Evolutionary conservation across 2,888 invertebrate species (phyloP).

Genomic region (Melipona beecheii): DNA sequence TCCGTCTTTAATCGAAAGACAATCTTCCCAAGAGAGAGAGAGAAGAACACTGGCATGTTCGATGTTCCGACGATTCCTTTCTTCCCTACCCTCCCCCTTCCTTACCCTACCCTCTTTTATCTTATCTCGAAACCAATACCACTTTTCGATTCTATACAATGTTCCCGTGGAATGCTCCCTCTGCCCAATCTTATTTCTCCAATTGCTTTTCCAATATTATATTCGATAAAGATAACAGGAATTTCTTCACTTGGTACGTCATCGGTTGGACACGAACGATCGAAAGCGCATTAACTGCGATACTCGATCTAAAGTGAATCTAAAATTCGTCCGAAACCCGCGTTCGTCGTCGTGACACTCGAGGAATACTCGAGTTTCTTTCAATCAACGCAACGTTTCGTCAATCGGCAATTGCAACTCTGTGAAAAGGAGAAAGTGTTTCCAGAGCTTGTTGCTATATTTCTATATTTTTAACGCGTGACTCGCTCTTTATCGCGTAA

Average conservation of each 20-base stretch:
- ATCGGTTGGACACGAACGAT: neutral
- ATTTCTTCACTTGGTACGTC: neutral
- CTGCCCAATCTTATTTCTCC: neutral
- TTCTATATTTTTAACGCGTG: neutral
- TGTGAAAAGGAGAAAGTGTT: too few species aligned
- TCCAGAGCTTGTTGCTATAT: too few species aligned
- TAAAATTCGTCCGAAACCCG: too few species aligned
- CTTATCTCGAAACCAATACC: neutral
- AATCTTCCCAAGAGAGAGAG: neutral
- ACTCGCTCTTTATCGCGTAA: neutral
- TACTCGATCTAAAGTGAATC: neutral
- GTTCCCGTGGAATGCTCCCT: neutral
- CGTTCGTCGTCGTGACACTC: too few species aligned
- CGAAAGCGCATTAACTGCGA: neutral
- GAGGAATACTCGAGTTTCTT: neutral
- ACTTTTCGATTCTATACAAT: neutral
- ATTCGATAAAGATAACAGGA: neutral
- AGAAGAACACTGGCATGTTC: too few species aligned
- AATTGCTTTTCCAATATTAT: neutral
- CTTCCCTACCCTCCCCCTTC: too few species aligned
- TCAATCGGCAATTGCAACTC: too few species aligned
- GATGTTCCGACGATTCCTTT: neutral
- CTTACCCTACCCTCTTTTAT: too few species aligned
- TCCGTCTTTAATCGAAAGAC: neutral
- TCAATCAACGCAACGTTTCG: too few species aligned